Percentiles rank a stretch among this genome's conserved stretches.
phyloP scores from a whole-genome alignment of 1,140 invertebrate genomes.

The Drosophila grimshawi region DNA sequence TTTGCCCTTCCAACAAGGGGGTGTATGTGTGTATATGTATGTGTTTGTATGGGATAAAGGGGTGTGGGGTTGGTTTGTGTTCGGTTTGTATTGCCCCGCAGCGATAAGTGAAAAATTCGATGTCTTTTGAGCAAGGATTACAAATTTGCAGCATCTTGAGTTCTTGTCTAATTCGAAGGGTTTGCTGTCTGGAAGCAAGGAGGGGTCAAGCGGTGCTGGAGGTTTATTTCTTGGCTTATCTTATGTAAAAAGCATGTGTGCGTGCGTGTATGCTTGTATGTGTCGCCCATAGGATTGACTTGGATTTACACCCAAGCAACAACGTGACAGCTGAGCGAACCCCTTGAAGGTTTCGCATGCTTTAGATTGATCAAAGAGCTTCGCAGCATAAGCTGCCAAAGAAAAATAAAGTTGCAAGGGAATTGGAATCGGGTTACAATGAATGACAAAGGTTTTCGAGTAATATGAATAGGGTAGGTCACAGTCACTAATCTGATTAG shows the following conservation, averaged over 20 bases:
- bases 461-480: slow-evolving; percentile 80
- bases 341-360: slow-evolving; percentile 45
- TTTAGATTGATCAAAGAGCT: slow-evolving; percentile 51
- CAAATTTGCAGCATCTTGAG: slow-evolving; percentile 80
- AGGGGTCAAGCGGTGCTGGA: slow-evolving; percentile 10
- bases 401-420: slow-evolving; percentile 2
- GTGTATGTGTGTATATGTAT: slow-evolving; percentile 3
- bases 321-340: slow-evolving; percentile 49
- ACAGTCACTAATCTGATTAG: slow-evolving; percentile 75
- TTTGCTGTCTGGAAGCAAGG: slow-evolving; percentile 21
- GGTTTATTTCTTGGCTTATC: slow-evolving; percentile 36
- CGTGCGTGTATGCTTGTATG: slow-evolving; percentile 27
- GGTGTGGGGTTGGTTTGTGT: no score
- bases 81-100: slow-evolving; percentile 29
- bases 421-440: slow-evolving; percentile 61
- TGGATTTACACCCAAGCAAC: slow-evolving; percentile 69
- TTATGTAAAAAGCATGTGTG: slow-evolving; percentile 17
- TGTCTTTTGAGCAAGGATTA: slow-evolving; percentile 69
- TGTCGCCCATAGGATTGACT: slow-evolving; percentile 63
- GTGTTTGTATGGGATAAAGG: no score
- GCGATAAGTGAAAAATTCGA: slow-evolving; percentile 79
- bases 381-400: slow-evolving; percentile 31
- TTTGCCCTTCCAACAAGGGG: slow-evolving; percentile 20
- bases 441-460: slow-evolving; percentile 70
- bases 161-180: slow-evolving; percentile 74